phyloP scores from a whole-genome alignment of 2,113 vertebrate genomes.

The Chroicocephalus ridibundus region DNA sequence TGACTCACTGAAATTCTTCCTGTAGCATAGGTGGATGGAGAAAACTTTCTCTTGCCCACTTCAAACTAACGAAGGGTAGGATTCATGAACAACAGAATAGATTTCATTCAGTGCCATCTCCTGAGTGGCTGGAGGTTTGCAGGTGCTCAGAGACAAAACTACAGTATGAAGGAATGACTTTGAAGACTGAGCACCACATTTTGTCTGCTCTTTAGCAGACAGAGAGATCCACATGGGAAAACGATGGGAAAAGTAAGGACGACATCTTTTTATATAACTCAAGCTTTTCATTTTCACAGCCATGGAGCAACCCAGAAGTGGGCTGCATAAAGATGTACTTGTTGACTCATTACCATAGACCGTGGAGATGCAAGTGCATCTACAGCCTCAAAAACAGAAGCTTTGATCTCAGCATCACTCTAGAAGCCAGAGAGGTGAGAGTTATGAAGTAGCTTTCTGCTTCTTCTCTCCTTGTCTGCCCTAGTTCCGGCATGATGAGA shows the following conservation, averaged over 20 bases:
- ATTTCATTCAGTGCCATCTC: background rate
- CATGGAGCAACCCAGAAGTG: background rate
- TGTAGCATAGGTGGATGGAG: background rate
- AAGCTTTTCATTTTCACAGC: background rate
- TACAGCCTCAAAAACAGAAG: background rate
- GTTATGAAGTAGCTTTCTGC: background rate
- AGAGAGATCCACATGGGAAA: background rate
- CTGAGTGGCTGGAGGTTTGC: background rate
- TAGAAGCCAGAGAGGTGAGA: background rate
- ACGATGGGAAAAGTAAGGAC: background rate
- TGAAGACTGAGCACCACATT: background rate
- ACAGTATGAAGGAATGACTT: background rate
- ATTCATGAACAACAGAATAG: background rate
- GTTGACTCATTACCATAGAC: background rate
- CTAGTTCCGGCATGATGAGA: background rate
- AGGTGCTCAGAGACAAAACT: background rate
- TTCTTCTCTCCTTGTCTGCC: background rate
- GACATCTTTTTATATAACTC: background rate
- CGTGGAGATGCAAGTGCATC: background rate
- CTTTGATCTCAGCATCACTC: background rate
- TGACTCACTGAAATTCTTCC: background rate
- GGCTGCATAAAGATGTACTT: background rate
- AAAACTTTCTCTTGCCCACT: background rate
- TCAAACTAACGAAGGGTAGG: background rate
- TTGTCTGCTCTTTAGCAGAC: background rate